These are phyloP conservation scores for Chaetogeoica ovagalla DNA, from an alignment of 2,888 invertebrate genomes.

Conservation along the genomic window DNA sequence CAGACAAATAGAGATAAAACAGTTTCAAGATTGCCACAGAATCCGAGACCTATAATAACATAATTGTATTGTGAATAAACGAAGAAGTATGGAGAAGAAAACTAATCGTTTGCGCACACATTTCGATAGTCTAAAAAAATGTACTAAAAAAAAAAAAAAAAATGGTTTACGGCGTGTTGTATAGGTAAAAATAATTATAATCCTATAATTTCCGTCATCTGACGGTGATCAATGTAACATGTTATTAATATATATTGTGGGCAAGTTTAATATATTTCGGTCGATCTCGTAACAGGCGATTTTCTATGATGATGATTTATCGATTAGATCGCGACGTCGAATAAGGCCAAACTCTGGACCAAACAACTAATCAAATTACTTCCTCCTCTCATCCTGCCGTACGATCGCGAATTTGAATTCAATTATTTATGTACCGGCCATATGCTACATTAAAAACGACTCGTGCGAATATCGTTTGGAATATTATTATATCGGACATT, in stretches of 20 bases:
- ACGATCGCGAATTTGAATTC: conserved; percentile 9
- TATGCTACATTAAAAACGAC: neutral
- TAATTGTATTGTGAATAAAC: no score
- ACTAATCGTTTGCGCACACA: no score
- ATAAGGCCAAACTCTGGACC: neutral
- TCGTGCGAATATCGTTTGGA: no score
- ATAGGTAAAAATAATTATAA: no score
- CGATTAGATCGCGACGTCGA: neutral
- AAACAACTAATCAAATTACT: conserved; percentile 22
- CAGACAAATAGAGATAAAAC: no score
- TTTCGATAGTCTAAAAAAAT: no score
- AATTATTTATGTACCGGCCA: neutral
- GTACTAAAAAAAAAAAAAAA: no score
- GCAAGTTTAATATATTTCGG: neutral
- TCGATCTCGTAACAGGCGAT: neutral
- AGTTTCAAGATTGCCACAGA: no score
- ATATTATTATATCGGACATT: no score
- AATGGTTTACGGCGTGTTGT: no score
- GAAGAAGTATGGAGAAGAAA: no score
- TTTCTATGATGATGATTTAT: conserved; percentile 29
- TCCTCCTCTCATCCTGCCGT: neutral
- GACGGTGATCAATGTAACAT: neutral
- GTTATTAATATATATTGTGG: neutral
- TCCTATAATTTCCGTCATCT: neutral
- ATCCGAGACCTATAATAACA: no score